Evolutionary conservation across 2,888 invertebrate species (phyloP).

Genomic region (Eutolmus rufibarbis): DNA sequence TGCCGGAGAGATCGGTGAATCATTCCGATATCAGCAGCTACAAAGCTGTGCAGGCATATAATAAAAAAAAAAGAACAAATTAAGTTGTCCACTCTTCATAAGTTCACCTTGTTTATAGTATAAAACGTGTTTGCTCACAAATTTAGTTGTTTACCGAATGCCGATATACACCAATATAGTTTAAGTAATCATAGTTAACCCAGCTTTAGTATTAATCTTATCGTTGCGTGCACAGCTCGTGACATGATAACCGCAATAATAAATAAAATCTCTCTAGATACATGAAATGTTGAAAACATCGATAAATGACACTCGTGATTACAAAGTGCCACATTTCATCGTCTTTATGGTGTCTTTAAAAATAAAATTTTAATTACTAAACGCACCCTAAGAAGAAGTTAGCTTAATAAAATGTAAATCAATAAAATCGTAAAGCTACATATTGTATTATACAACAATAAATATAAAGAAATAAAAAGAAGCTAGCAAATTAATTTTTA

Average conservation of each 20-base stretch:
- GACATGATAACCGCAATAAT: neutral
- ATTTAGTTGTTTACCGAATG: neutral
- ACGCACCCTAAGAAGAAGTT: neutral
- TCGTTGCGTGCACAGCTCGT: neutral
- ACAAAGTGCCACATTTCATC: neutral
- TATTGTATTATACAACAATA: too few relatives aligned
- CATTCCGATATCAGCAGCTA: neutral
- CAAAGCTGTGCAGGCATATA: neutral
- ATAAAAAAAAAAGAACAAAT: neutral
- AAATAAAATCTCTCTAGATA: neutral
- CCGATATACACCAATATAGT: neutral
- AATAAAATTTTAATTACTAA: neutral
- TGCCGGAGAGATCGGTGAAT: neutral
- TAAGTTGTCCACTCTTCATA: neutral
- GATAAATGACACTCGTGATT: neutral
- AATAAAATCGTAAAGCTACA: neutral
- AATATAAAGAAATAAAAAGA: too few relatives aligned
- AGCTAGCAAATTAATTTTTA: neutral
- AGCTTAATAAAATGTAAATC: neutral
- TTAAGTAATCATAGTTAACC: slow-evolving; percentile 3
- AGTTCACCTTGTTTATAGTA: neutral
- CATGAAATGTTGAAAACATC: neutral
- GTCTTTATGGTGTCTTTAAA: neutral
- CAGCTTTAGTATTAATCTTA: slow-evolving; percentile 1
- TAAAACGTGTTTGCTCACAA: neutral